Evolutionary conservation across 2,888 invertebrate species (phyloP).

Genomic region (Sthenelais limicola): DNA sequence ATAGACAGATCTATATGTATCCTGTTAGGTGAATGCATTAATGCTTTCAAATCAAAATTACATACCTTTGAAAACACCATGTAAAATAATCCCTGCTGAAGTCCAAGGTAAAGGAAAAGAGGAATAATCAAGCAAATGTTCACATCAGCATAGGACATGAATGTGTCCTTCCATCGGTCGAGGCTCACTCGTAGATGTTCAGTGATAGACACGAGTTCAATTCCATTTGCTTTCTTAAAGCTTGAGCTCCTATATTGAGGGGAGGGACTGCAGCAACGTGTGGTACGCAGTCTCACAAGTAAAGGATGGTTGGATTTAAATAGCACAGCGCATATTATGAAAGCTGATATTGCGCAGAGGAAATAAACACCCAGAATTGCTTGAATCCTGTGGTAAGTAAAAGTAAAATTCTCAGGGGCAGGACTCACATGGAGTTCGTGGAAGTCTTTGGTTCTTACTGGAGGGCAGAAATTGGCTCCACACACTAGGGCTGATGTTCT

Average conservation of each 20-base stretch:
- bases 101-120: slow-evolving; percentile 7
- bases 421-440: not conserved
- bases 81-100: slow-evolving; percentile 9
- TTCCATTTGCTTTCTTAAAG: not conserved
- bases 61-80: slow-evolving; percentile 17
- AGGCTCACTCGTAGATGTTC: not conserved
- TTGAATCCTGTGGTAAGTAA: slow-evolving; percentile 12
- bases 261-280: not conserved
- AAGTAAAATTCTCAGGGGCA: not conserved
- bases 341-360: not conserved
- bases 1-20: too few relatives aligned
- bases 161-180: not conserved
- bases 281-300: not conserved
- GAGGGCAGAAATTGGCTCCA: too few relatives aligned
- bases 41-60: too few relatives aligned
- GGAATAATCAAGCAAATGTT: not conserved
- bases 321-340: not conserved
- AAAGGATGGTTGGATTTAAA: slow-evolving; percentile 24
- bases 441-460: too few relatives aligned
- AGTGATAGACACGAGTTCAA: not conserved
- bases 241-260: not conserved
- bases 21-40: too few relatives aligned
- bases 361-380: slow-evolving; percentile 1
- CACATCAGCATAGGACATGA: not conserved
- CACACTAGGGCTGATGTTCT: too few relatives aligned